Evolutionary conservation across 2,797 vertebrate species (phyloP).

Genomic region (Sebastes kiyomatsui): DNA sequence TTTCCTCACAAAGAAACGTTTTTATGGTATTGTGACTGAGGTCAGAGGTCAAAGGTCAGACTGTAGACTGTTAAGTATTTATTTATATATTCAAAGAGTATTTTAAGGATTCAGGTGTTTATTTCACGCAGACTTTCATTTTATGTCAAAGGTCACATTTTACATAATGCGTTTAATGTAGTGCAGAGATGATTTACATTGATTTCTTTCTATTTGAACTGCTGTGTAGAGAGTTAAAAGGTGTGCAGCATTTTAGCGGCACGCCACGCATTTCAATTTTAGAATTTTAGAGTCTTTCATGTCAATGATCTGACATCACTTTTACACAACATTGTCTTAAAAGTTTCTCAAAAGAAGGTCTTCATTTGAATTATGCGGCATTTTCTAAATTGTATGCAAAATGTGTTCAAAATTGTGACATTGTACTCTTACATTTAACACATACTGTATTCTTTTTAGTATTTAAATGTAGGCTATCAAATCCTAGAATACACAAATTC

Average conservation of each 20-base stretch:
- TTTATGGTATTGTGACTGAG: neutral
- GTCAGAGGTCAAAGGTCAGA: neutral
- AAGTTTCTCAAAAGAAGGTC: neutral
- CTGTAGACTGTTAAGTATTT: neutral
- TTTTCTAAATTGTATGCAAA: neutral
- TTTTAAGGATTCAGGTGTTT: neutral
- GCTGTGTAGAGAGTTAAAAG: neutral
- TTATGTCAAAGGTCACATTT: neutral
- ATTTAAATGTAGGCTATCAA: neutral
- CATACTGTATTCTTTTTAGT: neutral
- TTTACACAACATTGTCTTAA: neutral
- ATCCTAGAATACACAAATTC: neutral
- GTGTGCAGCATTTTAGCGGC: neutral
- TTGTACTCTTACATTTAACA: neutral
- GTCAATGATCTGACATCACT: fast-evolving
- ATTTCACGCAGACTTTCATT: neutral
- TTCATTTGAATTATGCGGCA: neutral
- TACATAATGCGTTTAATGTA: neutral
- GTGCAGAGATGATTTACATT: neutral
- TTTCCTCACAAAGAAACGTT: neutral
- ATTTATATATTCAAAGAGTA: neutral
- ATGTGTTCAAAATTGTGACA: neutral
- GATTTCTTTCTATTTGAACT: neutral
- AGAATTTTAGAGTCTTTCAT: neutral
- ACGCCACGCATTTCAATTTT: fast-evolving